Evolutionary conservation across 2,797 vertebrate genomes (phyloP).

Genomic region (Buceros bicornis): DNA sequence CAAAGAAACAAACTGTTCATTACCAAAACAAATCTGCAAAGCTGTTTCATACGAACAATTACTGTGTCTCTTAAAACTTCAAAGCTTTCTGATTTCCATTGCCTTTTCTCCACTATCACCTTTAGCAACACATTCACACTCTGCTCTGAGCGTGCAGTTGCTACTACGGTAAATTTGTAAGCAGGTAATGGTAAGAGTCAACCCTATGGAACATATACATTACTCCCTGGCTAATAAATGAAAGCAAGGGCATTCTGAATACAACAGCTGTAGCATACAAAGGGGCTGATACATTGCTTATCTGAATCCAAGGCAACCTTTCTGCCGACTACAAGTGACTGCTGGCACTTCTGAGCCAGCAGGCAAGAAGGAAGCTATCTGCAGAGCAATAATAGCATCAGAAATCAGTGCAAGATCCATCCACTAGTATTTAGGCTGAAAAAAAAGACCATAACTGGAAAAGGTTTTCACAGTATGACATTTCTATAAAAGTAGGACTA

Average conservation of each 20-base stretch:
- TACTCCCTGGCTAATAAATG: background rate
- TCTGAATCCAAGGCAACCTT: background rate
- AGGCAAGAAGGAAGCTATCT: background rate
- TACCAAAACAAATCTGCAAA: background rate
- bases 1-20: background rate
- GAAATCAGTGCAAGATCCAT: background rate
- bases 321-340: background rate
- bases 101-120: background rate
- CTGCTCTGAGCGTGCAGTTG: background rate
- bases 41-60: background rate
- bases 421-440: background rate
- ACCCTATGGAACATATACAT: background rate
- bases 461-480: background rate
- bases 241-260: background rate
- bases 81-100: background rate
- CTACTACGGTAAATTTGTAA: background rate
- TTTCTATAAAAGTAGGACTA: background rate
- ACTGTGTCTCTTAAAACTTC: background rate
- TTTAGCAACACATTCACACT: background rate
- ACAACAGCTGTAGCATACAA: background rate
- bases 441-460: background rate
- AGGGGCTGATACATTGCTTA: background rate
- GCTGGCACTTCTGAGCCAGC: background rate
- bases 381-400: accelerated
- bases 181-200: background rate